A percentile compares a stretch with the other conserved stretches of the same genome.
Evolutionary conservation across 2,797 vertebrate species (phyloP).

Genomic region (Geotrypetes seraphini): DNA sequence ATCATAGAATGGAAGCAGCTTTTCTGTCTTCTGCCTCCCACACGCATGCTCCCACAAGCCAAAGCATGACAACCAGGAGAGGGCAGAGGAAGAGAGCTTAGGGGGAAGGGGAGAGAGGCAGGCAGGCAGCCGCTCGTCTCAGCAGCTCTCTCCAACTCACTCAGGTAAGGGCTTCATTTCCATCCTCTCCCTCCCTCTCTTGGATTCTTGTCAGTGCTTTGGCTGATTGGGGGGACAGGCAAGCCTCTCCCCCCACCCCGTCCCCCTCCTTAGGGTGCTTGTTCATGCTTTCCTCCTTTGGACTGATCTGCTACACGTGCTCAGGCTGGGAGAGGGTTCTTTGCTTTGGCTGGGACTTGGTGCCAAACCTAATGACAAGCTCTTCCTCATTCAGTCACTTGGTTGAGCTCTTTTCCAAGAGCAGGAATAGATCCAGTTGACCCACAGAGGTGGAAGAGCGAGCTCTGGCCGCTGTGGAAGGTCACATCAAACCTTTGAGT

Average conservation of each 20-base stretch:
- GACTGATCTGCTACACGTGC: neutral
- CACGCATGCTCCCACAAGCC: constrained; percentile 22
- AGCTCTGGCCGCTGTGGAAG: too few relatives aligned
- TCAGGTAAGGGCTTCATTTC: constrained; percentile 8
- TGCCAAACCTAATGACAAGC: too few relatives aligned
- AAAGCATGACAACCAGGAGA: constrained; percentile 9
- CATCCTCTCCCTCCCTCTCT: neutral
- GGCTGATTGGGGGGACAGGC: too few relatives aligned
- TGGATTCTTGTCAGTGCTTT: too few relatives aligned
- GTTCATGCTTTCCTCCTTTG: neutral
- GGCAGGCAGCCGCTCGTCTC: constrained; percentile 1
- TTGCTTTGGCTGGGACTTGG: too few relatives aligned
- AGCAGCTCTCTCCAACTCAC: constrained; percentile 4
- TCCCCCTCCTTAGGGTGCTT: neutral
- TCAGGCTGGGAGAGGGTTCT: too few relatives aligned
- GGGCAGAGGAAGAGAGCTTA: neutral
- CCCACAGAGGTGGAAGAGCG: too few relatives aligned
- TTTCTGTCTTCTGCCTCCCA: constrained; percentile 4
- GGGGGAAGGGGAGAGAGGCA: neutral
- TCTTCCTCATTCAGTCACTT: too few relatives aligned
- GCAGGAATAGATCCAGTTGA: too few relatives aligned
- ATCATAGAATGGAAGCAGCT: constrained; percentile 11
- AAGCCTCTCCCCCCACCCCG: too few relatives aligned
- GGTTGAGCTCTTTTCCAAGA: too few relatives aligned
- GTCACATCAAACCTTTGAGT: too few relatives aligned